phyloP scores from a whole-genome alignment of 2,797 vertebrate species.

The Hephaestus fuliginosus region DNA sequence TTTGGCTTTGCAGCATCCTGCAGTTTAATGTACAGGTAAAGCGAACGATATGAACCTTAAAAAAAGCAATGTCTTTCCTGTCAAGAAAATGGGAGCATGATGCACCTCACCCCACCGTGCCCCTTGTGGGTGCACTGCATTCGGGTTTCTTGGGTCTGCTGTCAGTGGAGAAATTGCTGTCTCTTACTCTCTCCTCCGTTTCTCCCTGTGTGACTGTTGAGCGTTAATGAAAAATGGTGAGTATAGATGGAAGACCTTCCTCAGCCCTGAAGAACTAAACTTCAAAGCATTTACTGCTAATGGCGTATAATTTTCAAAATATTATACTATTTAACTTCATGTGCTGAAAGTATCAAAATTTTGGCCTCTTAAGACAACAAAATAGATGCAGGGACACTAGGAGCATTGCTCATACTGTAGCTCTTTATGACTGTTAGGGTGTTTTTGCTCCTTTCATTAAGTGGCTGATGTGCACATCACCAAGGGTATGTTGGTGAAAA shows the following conservation, averaged over 20 bases:
- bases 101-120: conserved; percentile 15
- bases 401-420: background rate
- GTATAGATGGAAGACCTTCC: conserved; percentile 19
- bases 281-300: conserved; percentile 15
- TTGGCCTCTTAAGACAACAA: background rate
- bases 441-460: background rate
- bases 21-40: conserved; percentile 33
- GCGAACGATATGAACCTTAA: conserved; percentile 26
- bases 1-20: conserved; percentile 7
- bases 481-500: background rate
- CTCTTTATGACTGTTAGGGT: background rate
- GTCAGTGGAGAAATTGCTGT: conserved; percentile 46
- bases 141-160: conserved; percentile 53
- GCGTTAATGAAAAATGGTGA: conserved; percentile 36
- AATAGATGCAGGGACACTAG: background rate
- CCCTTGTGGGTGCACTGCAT: conserved; percentile 34
- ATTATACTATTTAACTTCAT: background rate
- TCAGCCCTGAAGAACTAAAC: background rate
- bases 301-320: background rate
- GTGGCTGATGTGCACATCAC: background rate
- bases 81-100: conserved; percentile 41
- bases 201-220: conserved; percentile 31
- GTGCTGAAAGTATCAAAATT: background rate
- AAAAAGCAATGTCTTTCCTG: conserved; percentile 45
- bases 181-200: conserved; percentile 11